phyloP scores from a whole-genome alignment of 2,113 vertebrate genomes.

The Oceanodroma tethys region DNA sequence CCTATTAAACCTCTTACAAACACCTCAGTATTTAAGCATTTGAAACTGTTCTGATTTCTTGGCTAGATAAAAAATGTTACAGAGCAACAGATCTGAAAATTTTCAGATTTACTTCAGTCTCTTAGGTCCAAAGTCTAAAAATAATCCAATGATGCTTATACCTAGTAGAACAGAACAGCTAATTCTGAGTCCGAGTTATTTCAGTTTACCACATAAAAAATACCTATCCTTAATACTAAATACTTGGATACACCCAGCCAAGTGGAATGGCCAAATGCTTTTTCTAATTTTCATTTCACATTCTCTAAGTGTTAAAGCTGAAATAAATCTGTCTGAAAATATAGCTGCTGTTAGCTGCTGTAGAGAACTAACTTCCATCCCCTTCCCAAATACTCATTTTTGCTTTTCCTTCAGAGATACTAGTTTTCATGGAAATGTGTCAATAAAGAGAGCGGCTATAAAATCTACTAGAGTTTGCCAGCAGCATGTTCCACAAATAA shows the following conservation, averaged over 20 bases:
- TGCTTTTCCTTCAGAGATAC: background rate
- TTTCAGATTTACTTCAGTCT: background rate
- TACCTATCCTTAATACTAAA: background rate
- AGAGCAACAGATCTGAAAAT: background rate
- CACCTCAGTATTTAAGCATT: background rate
- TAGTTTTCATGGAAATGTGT: constrained; percentile 11
- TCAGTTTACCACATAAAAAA: background rate
- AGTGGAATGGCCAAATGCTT: background rate
- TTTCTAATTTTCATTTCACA: background rate
- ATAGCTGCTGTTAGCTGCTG: background rate
- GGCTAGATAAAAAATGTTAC: background rate
- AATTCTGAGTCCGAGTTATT: background rate
- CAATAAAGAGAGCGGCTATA: background rate
- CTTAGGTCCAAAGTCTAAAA: background rate
- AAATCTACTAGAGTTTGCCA: constrained; percentile 16
- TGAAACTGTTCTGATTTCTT: background rate
- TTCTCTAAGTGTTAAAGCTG: background rate
- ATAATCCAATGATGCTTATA: background rate
- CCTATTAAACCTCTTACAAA: background rate
- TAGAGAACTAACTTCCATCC: background rate
- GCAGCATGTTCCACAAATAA: background rate
- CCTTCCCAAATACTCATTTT: background rate
- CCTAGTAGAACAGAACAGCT: background rate
- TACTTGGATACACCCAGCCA: background rate
- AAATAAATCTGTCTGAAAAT: constrained; percentile 1